Conservation (phyloP, 2,797 vertebrate species). For the Clarias laeviceps region DNA sequence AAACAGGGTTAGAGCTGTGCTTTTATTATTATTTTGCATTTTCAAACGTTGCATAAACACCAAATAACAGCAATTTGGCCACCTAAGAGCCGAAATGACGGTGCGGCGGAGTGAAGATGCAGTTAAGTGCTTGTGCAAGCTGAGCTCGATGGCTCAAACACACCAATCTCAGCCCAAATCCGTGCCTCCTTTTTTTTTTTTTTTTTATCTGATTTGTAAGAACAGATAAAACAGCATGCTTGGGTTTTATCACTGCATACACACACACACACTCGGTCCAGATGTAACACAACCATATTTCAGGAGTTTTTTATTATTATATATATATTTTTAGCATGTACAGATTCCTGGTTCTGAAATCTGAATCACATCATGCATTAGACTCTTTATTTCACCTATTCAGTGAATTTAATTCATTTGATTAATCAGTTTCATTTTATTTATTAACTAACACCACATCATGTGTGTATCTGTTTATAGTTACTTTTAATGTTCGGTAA, state of each 20-base stretch:
- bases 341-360: neutral
- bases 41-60: slow-evolving; percentile 14
- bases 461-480: neutral
- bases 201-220: slow-evolving; percentile 7
- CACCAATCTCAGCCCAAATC: neutral
- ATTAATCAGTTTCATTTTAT: neutral
- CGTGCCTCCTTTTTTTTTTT: neutral
- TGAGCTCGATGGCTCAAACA: neutral
- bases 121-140: neutral
- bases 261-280: slow-evolving; percentile 1
- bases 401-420: neutral
- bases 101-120: neutral
- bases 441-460: neutral
- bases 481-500: neutral
- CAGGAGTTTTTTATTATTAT: neutral
- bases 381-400: neutral
- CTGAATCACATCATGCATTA: neutral
- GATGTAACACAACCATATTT: neutral
- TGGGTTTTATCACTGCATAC: neutral
- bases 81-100: slow-evolving; percentile 3
- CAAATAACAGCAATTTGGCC: slow-evolving; percentile 31
- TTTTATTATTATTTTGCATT: neutral
- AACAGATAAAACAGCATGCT: neutral
- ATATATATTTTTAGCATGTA: neutral
- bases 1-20: neutral